These are phyloP conservation scores for Pyxicephalus adspersus DNA, from an alignment of 2,113 vertebrate species.

Conservation along the genomic window DNA sequence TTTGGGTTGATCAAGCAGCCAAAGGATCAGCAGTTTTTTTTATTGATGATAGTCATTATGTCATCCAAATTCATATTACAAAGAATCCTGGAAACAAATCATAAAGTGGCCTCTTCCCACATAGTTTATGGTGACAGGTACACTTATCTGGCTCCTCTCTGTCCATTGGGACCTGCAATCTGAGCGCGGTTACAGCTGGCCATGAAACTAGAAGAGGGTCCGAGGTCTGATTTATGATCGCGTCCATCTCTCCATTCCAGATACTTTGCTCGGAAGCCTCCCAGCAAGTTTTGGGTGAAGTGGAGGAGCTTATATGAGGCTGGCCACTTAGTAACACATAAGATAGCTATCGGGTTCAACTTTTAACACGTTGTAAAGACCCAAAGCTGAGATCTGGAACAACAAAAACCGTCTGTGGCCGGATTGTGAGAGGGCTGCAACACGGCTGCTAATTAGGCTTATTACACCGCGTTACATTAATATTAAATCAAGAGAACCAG, in stretches of 20 bases:
- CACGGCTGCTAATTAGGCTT: not conserved
- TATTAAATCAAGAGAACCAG: too few relatives aligned
- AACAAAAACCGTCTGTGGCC: not conserved
- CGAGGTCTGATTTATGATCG: conserved; percentile 7
- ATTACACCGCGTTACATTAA: too few relatives aligned
- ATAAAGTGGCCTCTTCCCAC: too few relatives aligned
- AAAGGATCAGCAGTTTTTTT: too few relatives aligned
- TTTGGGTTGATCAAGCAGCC: too few relatives aligned
- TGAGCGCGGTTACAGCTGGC: not conserved
- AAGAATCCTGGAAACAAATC: too few relatives aligned
- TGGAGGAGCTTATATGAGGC: not conserved
- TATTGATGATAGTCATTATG: too few relatives aligned
- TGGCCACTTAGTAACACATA: not conserved
- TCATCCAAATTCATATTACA: too few relatives aligned
- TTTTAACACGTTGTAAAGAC: not conserved
- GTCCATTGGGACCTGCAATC: not conserved
- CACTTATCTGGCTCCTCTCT: not conserved
- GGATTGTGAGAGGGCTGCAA: not conserved
- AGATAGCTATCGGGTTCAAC: not conserved
- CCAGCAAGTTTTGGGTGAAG: conserved; percentile 8
- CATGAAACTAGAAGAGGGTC: not conserved
- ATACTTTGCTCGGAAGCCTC: not conserved
- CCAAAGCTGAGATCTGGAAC: not conserved
- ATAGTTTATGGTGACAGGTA: too few relatives aligned
- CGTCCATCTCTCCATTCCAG: not conserved